Conservation (phyloP, 2,888 invertebrate species). For the Sphecodes monilicornis region DNA sequence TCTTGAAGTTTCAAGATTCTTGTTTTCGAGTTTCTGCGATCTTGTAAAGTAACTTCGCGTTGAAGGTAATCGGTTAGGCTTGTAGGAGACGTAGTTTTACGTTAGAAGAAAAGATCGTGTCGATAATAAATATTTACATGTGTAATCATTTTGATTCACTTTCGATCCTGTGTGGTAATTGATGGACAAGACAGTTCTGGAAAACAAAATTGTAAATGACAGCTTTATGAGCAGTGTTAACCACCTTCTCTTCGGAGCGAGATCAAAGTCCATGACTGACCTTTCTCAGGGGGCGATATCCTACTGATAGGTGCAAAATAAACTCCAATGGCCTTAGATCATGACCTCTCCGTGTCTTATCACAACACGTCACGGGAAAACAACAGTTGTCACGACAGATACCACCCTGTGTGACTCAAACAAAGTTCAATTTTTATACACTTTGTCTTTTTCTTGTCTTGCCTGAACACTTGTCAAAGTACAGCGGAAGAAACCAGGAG, state of each 20-base stretch:
- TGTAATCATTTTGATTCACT: not conserved
- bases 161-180: not conserved
- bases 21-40: not conserved
- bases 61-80: not conserved
- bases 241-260: constrained; percentile 27
- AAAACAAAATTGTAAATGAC: not conserved
- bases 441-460: not conserved
- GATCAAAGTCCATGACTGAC: constrained; percentile 61
- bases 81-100: not conserved
- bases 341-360: constrained; percentile 53
- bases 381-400: constrained; percentile 46
- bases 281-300: constrained; percentile 64
- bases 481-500: not conserved
- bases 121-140: not conserved
- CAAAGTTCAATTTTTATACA: constrained; percentile 19
- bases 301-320: constrained; percentile 60
- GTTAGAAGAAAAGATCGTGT: not conserved
- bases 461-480: not conserved
- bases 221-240: constrained; percentile 11
- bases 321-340: constrained; percentile 42
- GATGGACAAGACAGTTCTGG: no score
- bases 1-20: no score
- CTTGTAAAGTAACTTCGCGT: not conserved
- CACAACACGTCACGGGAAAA: constrained; percentile 51
- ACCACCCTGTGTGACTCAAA: not conserved